Evolutionary conservation across 2,888 invertebrate genomes (phyloP), one percentile per base, ranked within the genome.

Genomic region (Philonicus albiceps): DNA sequence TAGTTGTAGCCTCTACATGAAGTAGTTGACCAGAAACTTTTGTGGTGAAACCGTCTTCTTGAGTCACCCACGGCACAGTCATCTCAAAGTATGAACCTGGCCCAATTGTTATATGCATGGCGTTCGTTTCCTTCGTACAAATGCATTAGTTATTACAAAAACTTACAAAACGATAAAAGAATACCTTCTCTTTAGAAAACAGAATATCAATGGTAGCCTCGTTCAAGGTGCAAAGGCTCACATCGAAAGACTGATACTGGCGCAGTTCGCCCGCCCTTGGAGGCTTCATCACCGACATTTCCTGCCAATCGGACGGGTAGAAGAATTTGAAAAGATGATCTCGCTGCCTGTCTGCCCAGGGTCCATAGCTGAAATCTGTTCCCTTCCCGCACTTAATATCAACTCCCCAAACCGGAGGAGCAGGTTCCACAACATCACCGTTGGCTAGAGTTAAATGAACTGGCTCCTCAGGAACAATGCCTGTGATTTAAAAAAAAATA

Each of bases 341-440:
- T 88, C 99, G 94, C 91, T 99, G 99, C 83, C 98, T 94, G 91
- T 99, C 99, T 3, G 99, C 99, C 99, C 99, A 99, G 0, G 99
- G 99, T 0, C 99, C 99, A 91, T 99, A 99, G 92, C 98, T 98
- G 90, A 99, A 97, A 91, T 98, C 97, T 0, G 94, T 92, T 88
- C 97, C 98, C 93, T 98, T 98, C 0, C 98, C 97, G 91, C 98
- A 97, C 92, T 98, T 98, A 86, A 98, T 96, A 91, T 98, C 98
- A 16, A 98, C 96, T 6, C 98, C 98, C 97, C 98, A 98, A 89
- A 98, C 97, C 0, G 98, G 98, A 11, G 98, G 97, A 86, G 97
- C 97, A 3, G 97, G 97, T 91, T 97, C 97, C 0, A 98, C 97
- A 87, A 97, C 95, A 91, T 98, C 98, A 1, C 98, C 98, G 92